A percentile compares a stretch with the other conserved stretches of the same genome.
Conservation (phyloP, 37 sponge, comb jelly and placozoan species). For the Chondrosia reniformis region DNA sequence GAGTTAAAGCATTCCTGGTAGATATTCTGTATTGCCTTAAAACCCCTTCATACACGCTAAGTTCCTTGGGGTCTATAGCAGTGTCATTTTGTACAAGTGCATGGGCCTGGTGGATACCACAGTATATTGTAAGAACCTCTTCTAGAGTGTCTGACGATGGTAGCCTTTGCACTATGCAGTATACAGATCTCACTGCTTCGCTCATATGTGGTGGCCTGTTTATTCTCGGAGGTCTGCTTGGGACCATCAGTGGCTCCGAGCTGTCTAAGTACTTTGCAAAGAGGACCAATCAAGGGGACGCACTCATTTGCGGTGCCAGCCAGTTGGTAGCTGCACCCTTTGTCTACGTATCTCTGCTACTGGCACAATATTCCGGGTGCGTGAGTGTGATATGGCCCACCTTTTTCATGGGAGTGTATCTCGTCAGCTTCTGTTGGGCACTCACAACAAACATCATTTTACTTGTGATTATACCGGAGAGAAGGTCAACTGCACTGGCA, state of each 20-base stretch:
- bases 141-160: too few species aligned
- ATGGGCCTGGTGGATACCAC: constrained; percentile 90
- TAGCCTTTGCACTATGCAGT: too few species aligned
- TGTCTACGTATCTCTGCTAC: constrained; percentile 56
- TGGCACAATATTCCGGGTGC: constrained; percentile 42
- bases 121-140: constrained; percentile 58
- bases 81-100: constrained; percentile 83
- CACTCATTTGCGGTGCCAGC: constrained; percentile 73
- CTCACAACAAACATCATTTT: constrained; percentile 76
- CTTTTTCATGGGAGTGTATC: constrained; percentile 65
- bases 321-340: constrained; percentile 63
- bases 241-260: constrained; percentile 78
- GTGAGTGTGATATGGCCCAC: constrained; percentile 39
- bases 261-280: constrained; percentile 52
- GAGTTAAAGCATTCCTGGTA: constrained; percentile 36
- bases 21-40: constrained; percentile 51
- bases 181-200: too few species aligned
- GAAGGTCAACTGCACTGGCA: constrained; percentile 86
- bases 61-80: constrained; percentile 80
- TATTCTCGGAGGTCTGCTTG: constrained; percentile 77
- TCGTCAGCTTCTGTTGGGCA: constrained; percentile 80
- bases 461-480: constrained; percentile 51
- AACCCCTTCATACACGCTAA: constrained; percentile 66
- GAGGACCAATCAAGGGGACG: constrained; percentile 65
- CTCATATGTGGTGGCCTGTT: constrained; percentile 78